Base-by-base conservation (phyloP, 2,888 invertebrate species). In the Leucophora obtusa region DNA sequence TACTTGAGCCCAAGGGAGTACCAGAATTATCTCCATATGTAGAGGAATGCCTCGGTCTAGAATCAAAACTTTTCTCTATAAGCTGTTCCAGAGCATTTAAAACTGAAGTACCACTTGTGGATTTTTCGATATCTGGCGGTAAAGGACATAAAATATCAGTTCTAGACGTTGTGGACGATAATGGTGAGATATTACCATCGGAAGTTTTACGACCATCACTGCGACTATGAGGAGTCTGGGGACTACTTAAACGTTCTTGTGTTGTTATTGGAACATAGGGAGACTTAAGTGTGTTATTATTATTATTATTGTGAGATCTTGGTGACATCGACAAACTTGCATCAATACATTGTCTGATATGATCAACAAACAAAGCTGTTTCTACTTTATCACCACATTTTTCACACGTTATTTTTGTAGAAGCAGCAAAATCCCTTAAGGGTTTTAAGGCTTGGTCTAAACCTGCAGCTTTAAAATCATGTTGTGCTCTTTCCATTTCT, bases 21-120 rank as follows among this genome's bases (percentile, higher is more conserved):
- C 94, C 93, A 9, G 89, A 88, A 18, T 75, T 28, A 1, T 79
- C 91, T 24, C 93, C 92, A 84, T 73, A 89, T 51, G 69, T 84
- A 65, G 66, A 75, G 11, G 77, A 72, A 87, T 96, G 95, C 51
- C 96, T 92, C 18, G 95, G 93, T 72, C 96, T 92, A 6, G 96
- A 96, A 88, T 97, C 98, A 88, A 98, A 98, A 91, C 98, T 98
- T 89, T 98, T 97, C 89, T 98, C 98, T 88, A 98, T 98, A 85
- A 98, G 92, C 89, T 97, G 97, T 90, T 98, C 98, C 89, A 98
- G 96, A 65, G 98, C 98, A 88, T 97, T 97, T 62, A 98, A 92
- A 62, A 98, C 98, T 1, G 97, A 97, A 11, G 96, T 96, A 1
- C 96, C 95, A 11, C 94, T 95, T 11, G 68, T 21, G 10, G 82